Base-by-base conservation (phyloP, 2,113 vertebrate genomes). In the Trogon melanurus region DNA sequence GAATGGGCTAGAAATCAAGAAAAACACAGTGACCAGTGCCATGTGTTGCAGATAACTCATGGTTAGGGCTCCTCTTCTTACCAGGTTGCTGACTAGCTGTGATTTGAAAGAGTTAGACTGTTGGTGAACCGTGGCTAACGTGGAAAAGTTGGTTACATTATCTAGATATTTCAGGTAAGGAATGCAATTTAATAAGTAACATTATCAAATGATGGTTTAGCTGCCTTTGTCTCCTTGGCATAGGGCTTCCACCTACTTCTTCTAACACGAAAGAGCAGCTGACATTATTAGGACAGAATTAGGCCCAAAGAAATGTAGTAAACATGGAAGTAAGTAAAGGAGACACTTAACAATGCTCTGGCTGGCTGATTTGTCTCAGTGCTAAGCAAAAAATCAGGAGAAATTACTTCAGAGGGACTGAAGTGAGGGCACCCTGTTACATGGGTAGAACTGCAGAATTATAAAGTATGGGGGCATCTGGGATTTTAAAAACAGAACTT, bases 121-220 rank as follows among this genome's bases (percentile, higher is more conserved):
- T 16, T 76, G 60, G 15, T 66, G 36, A 90, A 36, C 74, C 0
- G 0, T 19, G n/a, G 57, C 45, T 57, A 56, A 34, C 10, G 3
- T 2, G 13, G 62, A 83, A 70, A 48, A 78, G 65, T 26, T 0
- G 5, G 17, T 88, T 50, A 44, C 15, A 48, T 57, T 26, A 66
- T 65, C 48, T 9, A 60, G 45, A 30, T 22, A 45, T 74, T 29
- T 64, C 44, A 47, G 41, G 10, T 34, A 51, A 70, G 41, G 56
- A 82, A 65, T 76, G 47, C 16, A 56, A 15, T 64, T 82, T 64
- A 88, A 5, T 34, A 62, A 48, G 16, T 29, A 89, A 79, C 16
- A 23, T 41, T 16, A 58, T 4, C 16, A 30, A 84, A 26, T 61
- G 47, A 14, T 75, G 57, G 4, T 70, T 75, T 79, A 38, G n/a